Conservation (phyloP, 2,888 invertebrate species). For the Alviniconcha strummeri region DNA sequence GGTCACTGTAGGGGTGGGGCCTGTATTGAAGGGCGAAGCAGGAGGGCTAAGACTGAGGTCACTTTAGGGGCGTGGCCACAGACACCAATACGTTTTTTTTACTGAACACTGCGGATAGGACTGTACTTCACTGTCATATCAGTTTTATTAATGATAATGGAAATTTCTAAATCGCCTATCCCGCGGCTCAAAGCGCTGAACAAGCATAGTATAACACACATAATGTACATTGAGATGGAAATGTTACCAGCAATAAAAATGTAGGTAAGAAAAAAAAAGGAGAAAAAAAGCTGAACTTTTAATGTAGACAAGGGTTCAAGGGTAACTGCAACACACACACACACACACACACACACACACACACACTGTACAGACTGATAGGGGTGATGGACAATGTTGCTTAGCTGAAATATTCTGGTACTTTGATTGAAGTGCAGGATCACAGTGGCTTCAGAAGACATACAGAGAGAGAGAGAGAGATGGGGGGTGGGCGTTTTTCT, state of each 20-base stretch:
- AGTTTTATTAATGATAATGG: too few relatives aligned
- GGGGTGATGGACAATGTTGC: not conserved
- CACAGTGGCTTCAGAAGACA: not conserved
- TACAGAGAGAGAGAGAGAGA: not conserved
- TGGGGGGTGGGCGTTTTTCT: not conserved
- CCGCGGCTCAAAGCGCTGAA: too few relatives aligned
- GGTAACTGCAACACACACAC: not conserved
- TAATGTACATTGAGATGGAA: not conserved
- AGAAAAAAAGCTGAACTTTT: not conserved
- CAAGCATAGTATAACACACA: too few relatives aligned
- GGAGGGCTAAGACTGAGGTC: too few relatives aligned
- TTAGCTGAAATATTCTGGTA: not conserved
- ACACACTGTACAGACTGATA: not conserved
- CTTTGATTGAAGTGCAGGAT: not conserved
- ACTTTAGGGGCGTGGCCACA: too few relatives aligned
- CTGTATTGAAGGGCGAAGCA: too few relatives aligned
- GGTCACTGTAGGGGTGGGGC: too few relatives aligned
- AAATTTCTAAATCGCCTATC: too few relatives aligned
- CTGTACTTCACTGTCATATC: too few relatives aligned
- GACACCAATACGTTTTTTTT: too few relatives aligned
- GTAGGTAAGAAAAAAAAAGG: not conserved
- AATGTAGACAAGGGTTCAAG: too few relatives aligned
- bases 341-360: constrained; percentile 1
- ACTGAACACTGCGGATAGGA: too few relatives aligned
- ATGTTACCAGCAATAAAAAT: not conserved